Evolutionary conservation across 1,140 invertebrate species (phyloP), one percentile per base, ranked within the genome.

Genomic region (Diprion similis): DNA sequence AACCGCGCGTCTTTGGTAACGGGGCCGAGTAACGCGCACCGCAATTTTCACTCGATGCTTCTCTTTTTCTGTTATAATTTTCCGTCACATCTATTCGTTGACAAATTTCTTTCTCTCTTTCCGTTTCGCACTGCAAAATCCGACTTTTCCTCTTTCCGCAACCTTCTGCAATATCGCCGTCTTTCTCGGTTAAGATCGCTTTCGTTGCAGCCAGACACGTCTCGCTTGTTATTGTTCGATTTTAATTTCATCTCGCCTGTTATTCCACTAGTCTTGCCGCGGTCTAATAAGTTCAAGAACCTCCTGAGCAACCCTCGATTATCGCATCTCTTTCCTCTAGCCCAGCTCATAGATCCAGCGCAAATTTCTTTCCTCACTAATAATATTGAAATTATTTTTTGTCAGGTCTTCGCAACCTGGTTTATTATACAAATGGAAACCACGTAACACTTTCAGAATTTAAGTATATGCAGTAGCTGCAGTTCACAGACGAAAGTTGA

Each of bases 21-120:
- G 18, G 66, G 66, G 51, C 70, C 59, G 66, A 74, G 66, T 48
- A n/a, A 47, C 11, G 64, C 67, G 37, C 66, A 65, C 47, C 47
- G 24, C 24, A 4, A 68, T 66, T 51, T 46, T 72, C 64, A 46
- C 17, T 66, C 48, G 65, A 17, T 65, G 13, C 15, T 46, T 65
- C n/a, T 45, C 37, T 17, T 13, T 66, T 8, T 67, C 66, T 11
- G 13, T 15, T n/a, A 24, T n/a, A 47, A 65, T 19, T 59, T 45
- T 70, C 46, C 46, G 46, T 72, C 68, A 18, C 46, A 66, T 64
- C 65, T 46, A 8, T 67, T 68, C 37, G 46, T 46, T 66, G 13
- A 46, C 59, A n/a, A 46, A 48, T 68, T 68, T 70, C 37, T 24
- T 71, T 17, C 17, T 71, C 65, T 65, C 64, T 17, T 65, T 37